phyloP scores from a whole-genome alignment of 2,113 vertebrate species.

The Tupaia chinensis region DNA sequence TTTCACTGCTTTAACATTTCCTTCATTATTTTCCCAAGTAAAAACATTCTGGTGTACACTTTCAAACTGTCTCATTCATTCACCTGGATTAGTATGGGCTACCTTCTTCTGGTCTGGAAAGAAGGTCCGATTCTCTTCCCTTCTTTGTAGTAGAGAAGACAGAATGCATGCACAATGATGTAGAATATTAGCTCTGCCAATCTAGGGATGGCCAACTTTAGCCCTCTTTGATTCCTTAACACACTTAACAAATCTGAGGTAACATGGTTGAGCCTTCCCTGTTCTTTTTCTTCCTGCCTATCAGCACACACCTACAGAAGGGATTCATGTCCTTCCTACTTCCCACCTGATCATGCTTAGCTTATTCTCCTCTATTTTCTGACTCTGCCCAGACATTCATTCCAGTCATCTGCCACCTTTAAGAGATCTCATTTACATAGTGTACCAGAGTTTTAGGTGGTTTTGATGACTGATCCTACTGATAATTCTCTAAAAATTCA shows the following conservation, averaged over 20 bases:
- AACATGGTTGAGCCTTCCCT: background rate
- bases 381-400: background rate
- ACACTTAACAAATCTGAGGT: background rate
- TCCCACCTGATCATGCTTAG: background rate
- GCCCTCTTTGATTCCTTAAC: background rate
- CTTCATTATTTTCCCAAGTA: background rate
- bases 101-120: background rate
- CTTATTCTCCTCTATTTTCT: background rate
- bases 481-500: background rate
- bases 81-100: background rate
- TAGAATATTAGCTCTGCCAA: background rate
- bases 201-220: background rate
- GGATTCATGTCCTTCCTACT: background rate
- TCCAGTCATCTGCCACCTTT: background rate
- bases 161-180: background rate
- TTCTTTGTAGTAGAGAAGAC: background rate
- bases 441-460: background rate
- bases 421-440: background rate
- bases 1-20: background rate
- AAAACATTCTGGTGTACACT: background rate
- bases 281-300: background rate
- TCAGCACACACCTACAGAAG: background rate
- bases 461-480: background rate
- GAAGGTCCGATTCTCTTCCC: background rate
- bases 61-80: conserved; percentile 1